Base-by-base conservation (phyloP, 2,888 invertebrate species). In the Nymphalis urticae region DNA sequence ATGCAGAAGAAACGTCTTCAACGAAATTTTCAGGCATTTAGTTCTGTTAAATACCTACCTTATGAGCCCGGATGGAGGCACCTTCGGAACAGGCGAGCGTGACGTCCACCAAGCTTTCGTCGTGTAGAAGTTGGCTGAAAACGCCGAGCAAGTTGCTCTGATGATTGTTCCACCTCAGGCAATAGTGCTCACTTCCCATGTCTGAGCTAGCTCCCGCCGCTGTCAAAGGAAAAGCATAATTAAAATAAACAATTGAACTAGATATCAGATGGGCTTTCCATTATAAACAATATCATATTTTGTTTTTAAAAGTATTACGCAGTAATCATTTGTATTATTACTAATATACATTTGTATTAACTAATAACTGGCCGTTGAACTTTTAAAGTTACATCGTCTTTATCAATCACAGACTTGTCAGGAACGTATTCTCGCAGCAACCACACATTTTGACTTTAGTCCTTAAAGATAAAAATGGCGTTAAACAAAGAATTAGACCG, bases 101-200 rank as follows among this genome's bases (percentile, higher is more conserved):
- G 93, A 97, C 97, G 96, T 98, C 97, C 90, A 98, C 97, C 94
- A 98, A 95, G 94, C 97, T 97, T 94, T 97, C 97, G 95, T 97
- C 97, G 94, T 97, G 97, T 90, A 97, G 95, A 94, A 98, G 95
- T 95, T 97, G 97, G 95, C 97, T 97, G 95, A 98, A 98, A 93
- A 97, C 97, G 94, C 97, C 97, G 95, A 98, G 96, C 95, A 98
- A 96, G 96, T 98, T 98, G 95, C 97, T 97, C 95, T 97, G 97
- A 97, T 98, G 97, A 97, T 98, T 97, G 96, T 97, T 98, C 97
- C 97, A 98, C 96, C 97, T 97, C 95, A 98, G 96, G 95, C 97
- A 97, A 96, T 97, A 98, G 95, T 97, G 97, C 96, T 98, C 97
- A 97, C 97, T 97, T 96, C 97, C 97, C 97, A 97, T 97, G 96